phyloP scores from a whole-genome alignment of 2,113 vertebrate species.

The Pionites leucogaster region DNA sequence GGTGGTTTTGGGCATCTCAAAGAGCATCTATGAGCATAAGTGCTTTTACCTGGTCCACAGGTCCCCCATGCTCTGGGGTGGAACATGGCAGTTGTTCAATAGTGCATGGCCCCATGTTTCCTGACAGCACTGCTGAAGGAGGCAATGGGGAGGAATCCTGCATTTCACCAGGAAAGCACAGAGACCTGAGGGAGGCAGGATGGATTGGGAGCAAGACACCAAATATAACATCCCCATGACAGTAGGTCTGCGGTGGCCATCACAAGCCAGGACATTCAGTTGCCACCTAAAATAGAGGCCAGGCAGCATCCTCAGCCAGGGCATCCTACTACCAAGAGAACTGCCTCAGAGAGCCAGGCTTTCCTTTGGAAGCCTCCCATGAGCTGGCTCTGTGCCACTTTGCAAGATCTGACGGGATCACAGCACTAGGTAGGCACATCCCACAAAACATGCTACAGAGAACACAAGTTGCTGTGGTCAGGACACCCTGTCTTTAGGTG shows the following conservation, averaged over 20 bases:
- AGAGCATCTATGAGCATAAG: not conserved
- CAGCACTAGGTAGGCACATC: not conserved
- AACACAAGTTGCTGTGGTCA: slow-evolving; percentile 1
- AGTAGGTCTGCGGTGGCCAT: not conserved
- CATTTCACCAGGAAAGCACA: not conserved
- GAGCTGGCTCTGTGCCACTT: not conserved
- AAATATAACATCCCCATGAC: not conserved
- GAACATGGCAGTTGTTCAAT: not conserved
- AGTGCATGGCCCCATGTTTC: not conserved
- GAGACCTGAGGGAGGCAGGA: not conserved
- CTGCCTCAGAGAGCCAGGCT: not conserved
- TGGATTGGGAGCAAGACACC: not conserved
- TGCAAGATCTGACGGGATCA: not conserved
- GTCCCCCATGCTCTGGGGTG: not conserved
- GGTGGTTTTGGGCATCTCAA: not conserved
- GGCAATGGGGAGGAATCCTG: not conserved
- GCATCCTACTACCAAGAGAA: not conserved
- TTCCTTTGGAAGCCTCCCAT: not conserved
- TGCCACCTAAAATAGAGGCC: not conserved
- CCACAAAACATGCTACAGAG: slow-evolving; percentile 21
- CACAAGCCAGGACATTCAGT: not conserved
- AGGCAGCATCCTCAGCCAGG: not conserved
- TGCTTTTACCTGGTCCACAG: not conserved
- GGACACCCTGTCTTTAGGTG: slow-evolving; percentile 10
- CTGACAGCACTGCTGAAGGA: not conserved